Conservation (phyloP, 2,888 invertebrate species). For the Timema podura region DNA sequence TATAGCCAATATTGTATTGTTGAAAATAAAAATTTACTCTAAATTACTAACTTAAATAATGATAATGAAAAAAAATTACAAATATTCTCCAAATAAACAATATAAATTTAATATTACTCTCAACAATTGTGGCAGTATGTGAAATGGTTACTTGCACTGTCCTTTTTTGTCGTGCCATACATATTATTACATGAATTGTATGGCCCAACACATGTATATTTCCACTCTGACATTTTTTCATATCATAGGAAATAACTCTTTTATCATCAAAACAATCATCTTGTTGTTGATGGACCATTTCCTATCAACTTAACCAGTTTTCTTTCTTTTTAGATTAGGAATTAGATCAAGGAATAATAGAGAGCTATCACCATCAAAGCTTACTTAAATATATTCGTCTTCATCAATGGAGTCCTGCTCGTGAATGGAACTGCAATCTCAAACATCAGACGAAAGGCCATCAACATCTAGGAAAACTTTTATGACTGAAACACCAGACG, state of each 20-base stretch:
- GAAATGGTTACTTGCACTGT: too few species aligned
- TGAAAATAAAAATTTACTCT: not conserved
- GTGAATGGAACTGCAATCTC: not conserved
- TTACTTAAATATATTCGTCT: not conserved
- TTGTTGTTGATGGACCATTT: conserved; percentile 12
- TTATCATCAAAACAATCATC: conserved; percentile 3
- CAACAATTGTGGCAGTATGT: too few species aligned
- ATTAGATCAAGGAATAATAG: not conserved
- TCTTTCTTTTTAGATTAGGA: not conserved
- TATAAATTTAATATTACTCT: too few species aligned
- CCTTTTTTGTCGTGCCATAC: not conserved
- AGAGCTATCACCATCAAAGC: too few species aligned
- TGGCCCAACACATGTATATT: not conserved
- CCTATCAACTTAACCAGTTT: not conserved
- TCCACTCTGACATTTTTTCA: too few species aligned
- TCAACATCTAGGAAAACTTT: not conserved
- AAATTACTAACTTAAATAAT: not conserved
- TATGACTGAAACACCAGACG: not conserved
- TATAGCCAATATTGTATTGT: not conserved
- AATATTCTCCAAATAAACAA: not conserved
- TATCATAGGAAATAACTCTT: too few species aligned
- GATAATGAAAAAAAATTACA: not conserved
- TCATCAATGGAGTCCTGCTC: conserved; percentile 6
- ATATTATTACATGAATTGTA: conserved; percentile 4
- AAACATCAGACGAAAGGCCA: not conserved